Base-by-base conservation (phyloP, 2,113 vertebrate genomes). In the Bos indicus region DNA sequence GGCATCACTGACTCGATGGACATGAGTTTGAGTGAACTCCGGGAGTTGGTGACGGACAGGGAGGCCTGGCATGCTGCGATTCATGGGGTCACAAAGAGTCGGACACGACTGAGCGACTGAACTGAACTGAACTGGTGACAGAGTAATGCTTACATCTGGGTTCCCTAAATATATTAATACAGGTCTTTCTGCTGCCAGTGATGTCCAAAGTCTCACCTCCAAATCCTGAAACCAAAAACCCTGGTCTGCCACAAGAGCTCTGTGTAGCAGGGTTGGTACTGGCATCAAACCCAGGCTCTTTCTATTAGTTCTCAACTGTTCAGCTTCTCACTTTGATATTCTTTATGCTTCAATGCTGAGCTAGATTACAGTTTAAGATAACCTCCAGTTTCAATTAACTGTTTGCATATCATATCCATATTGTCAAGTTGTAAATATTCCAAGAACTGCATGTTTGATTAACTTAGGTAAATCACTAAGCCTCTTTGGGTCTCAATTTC, bases 381-480 rank as follows among this genome's bases (percentile, higher is more conserved):
- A 51, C 36, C 21, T 94, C 40, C 19, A 56, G 21, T 89, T 80
- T 91, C 67, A 95, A 30, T 80, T 78, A 83, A 71, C 30, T n/a
- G 6, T 62, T 84, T 52, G 36, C 4, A 91, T 56, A 62, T 62
- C 23, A 26, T 74, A 57, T 85, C 51, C 5, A 17, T 87, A 78
- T 30, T 40, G 23, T 71, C 23, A 54, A 56, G 23, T 57, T 94
- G 95, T 84, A 93, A 97, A 52, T 5, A 81, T 90, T 90, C 28
- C 43, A 88, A 54, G 13, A 77, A 93, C 48, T 56, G 3, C 25
- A 16, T n/a, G n/a, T 56, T 74, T 91, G 43, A 91, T n/a, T 88
- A 28, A 95, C 26, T 96, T 78, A 93, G 30, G 21, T 51, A 93
- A 93, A 17, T 88, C 33, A 56, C 15, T 48, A 97, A 96, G 57